phyloP scores from a whole-genome alignment of 2,113 vertebrate species.

The Abramis brama region DNA sequence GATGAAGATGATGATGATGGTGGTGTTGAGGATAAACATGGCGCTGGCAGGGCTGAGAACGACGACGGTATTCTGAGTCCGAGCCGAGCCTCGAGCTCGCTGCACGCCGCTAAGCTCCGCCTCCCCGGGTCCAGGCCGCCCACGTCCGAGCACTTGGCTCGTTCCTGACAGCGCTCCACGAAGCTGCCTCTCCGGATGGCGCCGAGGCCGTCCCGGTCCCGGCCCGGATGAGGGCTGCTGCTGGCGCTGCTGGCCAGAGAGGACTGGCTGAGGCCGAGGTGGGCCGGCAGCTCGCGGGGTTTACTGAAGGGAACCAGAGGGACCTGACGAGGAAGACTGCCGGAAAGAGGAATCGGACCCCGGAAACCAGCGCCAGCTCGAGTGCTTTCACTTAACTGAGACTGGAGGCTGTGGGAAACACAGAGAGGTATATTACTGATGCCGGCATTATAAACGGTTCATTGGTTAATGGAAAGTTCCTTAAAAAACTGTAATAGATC shows the following conservation, averaged over 20 bases:
- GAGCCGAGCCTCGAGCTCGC: constrained; percentile 70
- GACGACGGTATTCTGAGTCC: constrained; percentile 41
- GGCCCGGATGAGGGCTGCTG: constrained; percentile 56
- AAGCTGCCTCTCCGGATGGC: constrained; percentile 78
- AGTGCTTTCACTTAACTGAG: constrained; percentile 65
- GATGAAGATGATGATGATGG: not conserved
- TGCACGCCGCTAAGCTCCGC: constrained; percentile 68
- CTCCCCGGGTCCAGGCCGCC: constrained; percentile 55
- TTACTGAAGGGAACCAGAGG: constrained; percentile 57
- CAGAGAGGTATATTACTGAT: not conserved
- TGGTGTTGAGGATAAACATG: constrained; percentile 1
- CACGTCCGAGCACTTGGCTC: constrained; percentile 75
- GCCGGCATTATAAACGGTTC: too few species aligned
- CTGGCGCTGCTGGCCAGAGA: constrained; percentile 50
- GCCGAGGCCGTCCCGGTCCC: constrained; percentile 50
- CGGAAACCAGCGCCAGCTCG: constrained; percentile 23
- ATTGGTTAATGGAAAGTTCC: too few species aligned
- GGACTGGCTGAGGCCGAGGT: constrained; percentile 55
- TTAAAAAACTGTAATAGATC: too few species aligned
- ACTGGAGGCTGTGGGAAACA: constrained; percentile 70
- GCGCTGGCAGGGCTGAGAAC: not conserved
- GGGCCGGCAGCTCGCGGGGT: constrained; percentile 53
- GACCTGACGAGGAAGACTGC: constrained; percentile 71
- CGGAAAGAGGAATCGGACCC: constrained; percentile 46
- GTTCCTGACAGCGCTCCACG: constrained; percentile 86